Conservation (phyloP, 2,888 invertebrate species). For the Drosophila conformis region DNA sequence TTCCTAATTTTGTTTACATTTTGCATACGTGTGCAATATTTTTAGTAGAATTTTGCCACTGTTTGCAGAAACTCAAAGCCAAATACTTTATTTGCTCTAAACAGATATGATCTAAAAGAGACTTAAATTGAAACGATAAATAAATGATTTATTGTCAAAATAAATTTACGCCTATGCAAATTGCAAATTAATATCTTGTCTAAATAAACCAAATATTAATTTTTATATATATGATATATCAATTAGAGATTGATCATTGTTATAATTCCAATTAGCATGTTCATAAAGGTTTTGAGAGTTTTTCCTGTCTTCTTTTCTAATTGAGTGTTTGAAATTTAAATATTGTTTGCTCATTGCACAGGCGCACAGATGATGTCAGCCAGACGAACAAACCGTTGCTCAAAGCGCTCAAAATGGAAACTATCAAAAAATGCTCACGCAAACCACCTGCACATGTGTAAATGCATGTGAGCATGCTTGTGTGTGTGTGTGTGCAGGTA, state of each 20-base stretch:
- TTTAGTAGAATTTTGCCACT: conserved; percentile 22
- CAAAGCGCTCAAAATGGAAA: conserved; percentile 30
- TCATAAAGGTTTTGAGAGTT: not conserved
- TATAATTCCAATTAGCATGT: not conserved
- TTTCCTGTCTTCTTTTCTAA: not conserved
- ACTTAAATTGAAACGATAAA: not conserved
- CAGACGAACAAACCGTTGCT: conserved; percentile 17
- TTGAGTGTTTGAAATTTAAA: conserved; percentile 62
- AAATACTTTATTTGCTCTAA: not conserved
- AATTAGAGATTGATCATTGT: conserved; percentile 5
- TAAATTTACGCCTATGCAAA: not conserved
- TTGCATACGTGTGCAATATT: conserved; percentile 10
- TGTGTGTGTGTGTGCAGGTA: not conserved
- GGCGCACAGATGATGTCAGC: conserved; percentile 58
- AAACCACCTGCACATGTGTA: conserved; percentile 46
- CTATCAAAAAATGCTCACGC: conserved; percentile 28
- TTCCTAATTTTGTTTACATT: not conserved
- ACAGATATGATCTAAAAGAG: not conserved
- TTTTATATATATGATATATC: too few species aligned
- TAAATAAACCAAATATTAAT: not conserved
- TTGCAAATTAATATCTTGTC: not conserved
- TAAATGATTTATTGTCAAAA: not conserved
- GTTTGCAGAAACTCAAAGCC: conserved; percentile 17
- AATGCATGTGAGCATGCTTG: not conserved
- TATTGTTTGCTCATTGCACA: conserved; percentile 62